phyloP scores from a whole-genome alignment of 2,113 vertebrate genomes.

The Rhinopithecus roxellana region DNA sequence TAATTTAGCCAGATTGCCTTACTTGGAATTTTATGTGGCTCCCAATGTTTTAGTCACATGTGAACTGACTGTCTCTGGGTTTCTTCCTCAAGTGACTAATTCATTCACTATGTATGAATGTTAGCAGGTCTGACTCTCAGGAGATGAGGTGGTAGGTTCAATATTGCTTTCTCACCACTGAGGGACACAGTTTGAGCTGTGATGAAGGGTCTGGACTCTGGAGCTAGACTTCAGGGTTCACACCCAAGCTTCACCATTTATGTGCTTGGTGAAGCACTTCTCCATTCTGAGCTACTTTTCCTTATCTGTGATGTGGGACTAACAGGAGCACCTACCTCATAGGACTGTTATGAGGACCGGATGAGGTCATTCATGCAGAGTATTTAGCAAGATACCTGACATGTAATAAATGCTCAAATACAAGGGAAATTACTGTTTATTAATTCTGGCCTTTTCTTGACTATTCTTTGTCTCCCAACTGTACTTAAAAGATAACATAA shows the following conservation, averaged over 20 bases:
- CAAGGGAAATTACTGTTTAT: not conserved
- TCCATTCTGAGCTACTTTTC: not conserved
- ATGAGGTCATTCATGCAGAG: not conserved
- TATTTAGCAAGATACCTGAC: not conserved
- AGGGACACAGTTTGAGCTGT: not conserved
- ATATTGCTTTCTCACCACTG: not conserved
- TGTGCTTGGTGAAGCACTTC: not conserved
- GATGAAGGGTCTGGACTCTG: not conserved
- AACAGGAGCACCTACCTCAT: not conserved
- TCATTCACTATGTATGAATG: not conserved
- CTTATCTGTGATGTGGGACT: not conserved
- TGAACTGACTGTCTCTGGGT: not conserved
- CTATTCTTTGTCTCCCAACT: not conserved
- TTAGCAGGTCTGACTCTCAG: not conserved
- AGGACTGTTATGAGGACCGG: not conserved
- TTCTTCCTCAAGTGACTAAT: not conserved
- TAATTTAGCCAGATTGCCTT: not conserved
- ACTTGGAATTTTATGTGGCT: not conserved
- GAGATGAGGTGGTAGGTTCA: not conserved
- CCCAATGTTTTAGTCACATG: not conserved
- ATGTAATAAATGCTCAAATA: not conserved
- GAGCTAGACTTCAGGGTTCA: not conserved
- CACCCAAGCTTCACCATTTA: not conserved
- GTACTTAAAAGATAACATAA: not conserved
- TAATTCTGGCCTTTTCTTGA: slow-evolving; percentile 9